Conservation (phyloP, 2,113 vertebrate species). For the Malurus elegans region DNA sequence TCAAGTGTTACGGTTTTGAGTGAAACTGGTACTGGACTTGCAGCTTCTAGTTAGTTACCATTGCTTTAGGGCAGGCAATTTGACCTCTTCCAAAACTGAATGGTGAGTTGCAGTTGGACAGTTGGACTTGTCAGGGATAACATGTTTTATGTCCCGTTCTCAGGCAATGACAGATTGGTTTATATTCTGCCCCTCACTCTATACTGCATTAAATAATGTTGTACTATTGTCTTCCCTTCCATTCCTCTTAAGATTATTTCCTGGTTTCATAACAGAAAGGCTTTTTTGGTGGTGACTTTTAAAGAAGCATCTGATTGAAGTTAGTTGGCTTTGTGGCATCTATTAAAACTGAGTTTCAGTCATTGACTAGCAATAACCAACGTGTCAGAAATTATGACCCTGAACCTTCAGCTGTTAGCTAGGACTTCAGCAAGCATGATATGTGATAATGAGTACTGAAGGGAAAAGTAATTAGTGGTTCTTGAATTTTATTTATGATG, state of each 20-base stretch:
- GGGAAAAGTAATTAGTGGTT: constrained; percentile 29
- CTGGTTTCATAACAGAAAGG: neutral
- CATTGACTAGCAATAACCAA: neutral
- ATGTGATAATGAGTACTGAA: constrained; percentile 34
- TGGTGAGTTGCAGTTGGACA: neutral
- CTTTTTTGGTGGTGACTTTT: constrained; percentile 8
- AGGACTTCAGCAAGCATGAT: neutral
- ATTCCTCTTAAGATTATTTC: constrained; percentile 15
- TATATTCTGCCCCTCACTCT: neutral
- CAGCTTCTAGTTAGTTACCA: neutral
- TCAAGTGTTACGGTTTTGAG: neutral
- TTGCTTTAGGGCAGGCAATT: neutral
- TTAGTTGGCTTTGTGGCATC: constrained; percentile 1
- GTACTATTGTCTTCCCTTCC: neutral
- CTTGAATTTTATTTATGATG: constrained; percentile 38
- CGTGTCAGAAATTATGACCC: constrained; percentile 7
- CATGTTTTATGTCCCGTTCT: neutral
- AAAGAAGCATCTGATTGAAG: neutral
- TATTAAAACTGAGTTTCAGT: neutral
- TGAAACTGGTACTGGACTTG: neutral
- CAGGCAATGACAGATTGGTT: neutral
- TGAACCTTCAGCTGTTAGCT: neutral
- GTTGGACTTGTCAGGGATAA: neutral
- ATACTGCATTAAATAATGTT: neutral
- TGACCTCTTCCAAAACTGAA: neutral